These are phyloP conservation scores for Hormiphora californensis DNA, from an alignment of 37 sponge, comb jelly and placozoan species.

Conservation along the genomic window DNA sequence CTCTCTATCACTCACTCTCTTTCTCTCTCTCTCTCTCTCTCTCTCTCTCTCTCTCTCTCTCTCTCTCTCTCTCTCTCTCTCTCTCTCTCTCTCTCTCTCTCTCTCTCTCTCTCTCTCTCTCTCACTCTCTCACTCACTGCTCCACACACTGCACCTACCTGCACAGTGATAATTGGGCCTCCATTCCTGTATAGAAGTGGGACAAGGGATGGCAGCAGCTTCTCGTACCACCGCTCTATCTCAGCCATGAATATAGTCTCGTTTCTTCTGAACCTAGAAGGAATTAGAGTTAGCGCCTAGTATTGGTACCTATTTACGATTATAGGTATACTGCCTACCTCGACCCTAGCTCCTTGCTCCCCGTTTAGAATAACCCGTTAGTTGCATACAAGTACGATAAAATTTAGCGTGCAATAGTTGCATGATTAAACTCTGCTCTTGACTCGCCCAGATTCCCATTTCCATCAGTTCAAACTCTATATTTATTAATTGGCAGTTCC, in stretches of 20 bases:
- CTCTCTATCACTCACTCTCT: neutral
- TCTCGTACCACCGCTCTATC: slow-evolving; percentile 20
- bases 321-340: no score
- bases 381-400: no score
- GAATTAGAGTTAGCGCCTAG: no score
- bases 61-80: no score
- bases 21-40: neutral
- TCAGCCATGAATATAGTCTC: slow-evolving; percentile 29
- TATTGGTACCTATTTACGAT: no score
- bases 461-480: neutral
- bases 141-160: no score
- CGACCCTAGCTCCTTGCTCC: no score
- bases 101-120: neutral
- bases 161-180: slow-evolving; percentile 57
- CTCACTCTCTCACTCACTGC: no score
- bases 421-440: no score
- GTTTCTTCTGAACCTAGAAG: slow-evolving; percentile 4
- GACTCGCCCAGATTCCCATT: no score
- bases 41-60: neutral
- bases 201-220: neutral
- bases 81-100: slow-evolving; percentile 1
- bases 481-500: neutral
- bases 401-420: no score
- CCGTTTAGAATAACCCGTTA: no score
- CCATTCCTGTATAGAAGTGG: slow-evolving; percentile 35